Percentiles rank a stretch among this genome's conserved stretches.
Conservation (phyloP, 1,140 invertebrate genomes). For the Chrysopa pallens region DNA sequence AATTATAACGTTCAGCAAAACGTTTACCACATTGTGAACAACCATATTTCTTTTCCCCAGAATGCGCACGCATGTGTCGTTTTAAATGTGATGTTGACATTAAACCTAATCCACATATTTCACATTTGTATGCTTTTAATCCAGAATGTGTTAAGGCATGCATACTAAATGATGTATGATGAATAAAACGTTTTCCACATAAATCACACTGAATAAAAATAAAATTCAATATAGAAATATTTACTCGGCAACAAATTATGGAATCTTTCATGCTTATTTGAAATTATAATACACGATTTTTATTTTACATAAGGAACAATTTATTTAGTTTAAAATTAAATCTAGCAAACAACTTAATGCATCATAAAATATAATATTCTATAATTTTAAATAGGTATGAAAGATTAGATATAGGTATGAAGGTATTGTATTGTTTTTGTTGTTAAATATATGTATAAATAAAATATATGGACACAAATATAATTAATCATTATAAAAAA, state of each 20-base stretch:
- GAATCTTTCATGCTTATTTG: not conserved
- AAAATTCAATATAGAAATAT: slow-evolving; percentile 8
- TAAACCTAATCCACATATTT: slow-evolving; percentile 34
- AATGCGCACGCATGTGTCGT: slow-evolving; percentile 45
- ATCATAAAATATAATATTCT: no score
- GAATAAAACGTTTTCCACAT: slow-evolving; percentile 48
- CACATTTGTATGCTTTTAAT: slow-evolving; percentile 38
- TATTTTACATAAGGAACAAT: not conserved
- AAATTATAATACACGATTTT: not conserved
- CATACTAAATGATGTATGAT: slow-evolving; percentile 49
- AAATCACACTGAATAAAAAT: slow-evolving; percentile 34
- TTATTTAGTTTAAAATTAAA: no score
- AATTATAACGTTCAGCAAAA: slow-evolving; percentile 40
- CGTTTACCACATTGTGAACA: slow-evolving; percentile 43
- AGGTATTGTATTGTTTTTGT: no score
- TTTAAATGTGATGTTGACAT: slow-evolving; percentile 44
- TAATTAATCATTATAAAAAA: no score
- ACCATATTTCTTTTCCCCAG: slow-evolving; percentile 43
- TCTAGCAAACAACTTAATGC: no score
- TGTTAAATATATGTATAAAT: no score
- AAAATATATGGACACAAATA: no score
- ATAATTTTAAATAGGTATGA: no score
- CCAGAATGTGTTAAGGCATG: slow-evolving; percentile 42
- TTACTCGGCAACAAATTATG: not conserved
- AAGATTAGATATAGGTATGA: no score